A percentile compares a stretch with the other conserved stretches of the same genome.
phyloP scores from a whole-genome alignment of 2,888 invertebrate genomes.

The Celastrina argiolus region DNA sequence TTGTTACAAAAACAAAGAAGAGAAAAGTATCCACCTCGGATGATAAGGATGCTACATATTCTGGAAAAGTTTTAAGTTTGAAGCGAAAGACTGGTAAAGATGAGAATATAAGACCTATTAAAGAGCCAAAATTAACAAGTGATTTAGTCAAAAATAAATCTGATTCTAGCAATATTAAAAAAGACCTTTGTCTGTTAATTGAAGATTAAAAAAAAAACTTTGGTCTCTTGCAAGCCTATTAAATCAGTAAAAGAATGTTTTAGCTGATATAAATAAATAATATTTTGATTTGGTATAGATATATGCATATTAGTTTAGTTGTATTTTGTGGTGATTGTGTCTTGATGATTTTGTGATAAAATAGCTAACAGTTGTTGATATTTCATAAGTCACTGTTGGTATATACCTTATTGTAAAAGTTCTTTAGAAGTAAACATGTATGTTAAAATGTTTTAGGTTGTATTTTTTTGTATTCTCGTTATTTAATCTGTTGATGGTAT shows the following conservation, averaged over 20 bases:
- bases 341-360: slow-evolving; percentile 9
- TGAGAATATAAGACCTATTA: slow-evolving; percentile 41
- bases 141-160: slow-evolving; percentile 27
- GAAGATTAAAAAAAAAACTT: not conserved
- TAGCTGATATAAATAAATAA: not conserved
- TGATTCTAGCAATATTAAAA: slow-evolving; percentile 14
- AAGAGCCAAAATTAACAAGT: slow-evolving; percentile 32
- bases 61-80: slow-evolving; percentile 58
- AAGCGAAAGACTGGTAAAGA: slow-evolving; percentile 64
- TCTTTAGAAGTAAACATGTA: not conserved
- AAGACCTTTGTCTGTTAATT: not conserved
- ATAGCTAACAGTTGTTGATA: not conserved
- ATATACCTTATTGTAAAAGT: not conserved
- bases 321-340: not conserved
- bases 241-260: not conserved
- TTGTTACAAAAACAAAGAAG: slow-evolving; percentile 59
- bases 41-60: slow-evolving; percentile 48
- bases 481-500: not conserved
- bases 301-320: not conserved
- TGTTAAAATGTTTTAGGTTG: not conserved
- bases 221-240: not conserved
- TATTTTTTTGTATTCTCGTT: not conserved
- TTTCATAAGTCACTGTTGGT: not conserved
- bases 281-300: not conserved
- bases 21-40: slow-evolving; percentile 60